These are phyloP conservation scores for Scelioninae gen. 1 DNA, from an alignment of 2,888 invertebrate genomes.

Conservation along the genomic window DNA sequence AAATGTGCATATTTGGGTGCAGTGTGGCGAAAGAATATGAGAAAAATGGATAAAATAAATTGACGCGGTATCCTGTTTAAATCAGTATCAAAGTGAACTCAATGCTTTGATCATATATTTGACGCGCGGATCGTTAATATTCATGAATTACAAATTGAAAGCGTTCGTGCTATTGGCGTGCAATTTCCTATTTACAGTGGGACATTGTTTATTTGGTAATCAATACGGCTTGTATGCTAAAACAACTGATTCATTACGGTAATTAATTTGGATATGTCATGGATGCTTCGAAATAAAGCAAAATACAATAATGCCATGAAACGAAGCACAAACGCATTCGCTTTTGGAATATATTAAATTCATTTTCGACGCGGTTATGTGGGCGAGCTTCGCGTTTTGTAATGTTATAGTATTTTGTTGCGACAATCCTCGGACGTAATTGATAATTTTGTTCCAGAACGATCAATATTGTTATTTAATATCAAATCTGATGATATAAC, in stretches of 20 bases:
- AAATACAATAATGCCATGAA: slow-evolving; percentile 41
- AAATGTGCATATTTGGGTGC: slow-evolving; percentile 18
- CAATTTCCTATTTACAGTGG: slow-evolving; percentile 50
- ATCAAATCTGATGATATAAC: not conserved
- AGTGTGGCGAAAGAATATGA: slow-evolving; percentile 19
- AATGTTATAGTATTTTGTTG: slow-evolving; percentile 13
- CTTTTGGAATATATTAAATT: slow-evolving; percentile 54
- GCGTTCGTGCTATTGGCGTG: slow-evolving; percentile 50
- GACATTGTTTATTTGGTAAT: slow-evolving; percentile 63
- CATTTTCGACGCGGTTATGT: slow-evolving; percentile 8
- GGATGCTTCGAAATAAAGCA: slow-evolving; percentile 47
- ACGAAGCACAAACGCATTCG: slow-evolving; percentile 19
- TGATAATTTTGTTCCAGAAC: not conserved
- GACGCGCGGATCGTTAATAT: slow-evolving; percentile 64
- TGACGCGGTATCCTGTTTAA: slow-evolving; percentile 15
- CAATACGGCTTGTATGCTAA: slow-evolving; percentile 56
- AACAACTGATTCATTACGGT: slow-evolving; percentile 57
- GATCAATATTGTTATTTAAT: slow-evolving; percentile 11
- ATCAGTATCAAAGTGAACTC: slow-evolving; percentile 55
- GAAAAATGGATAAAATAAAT: slow-evolving; percentile 16
- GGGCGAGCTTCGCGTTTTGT: slow-evolving; percentile 24
- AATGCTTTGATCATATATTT: slow-evolving; percentile 64
- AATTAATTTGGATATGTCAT: slow-evolving; percentile 57
- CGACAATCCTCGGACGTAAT: not conserved
- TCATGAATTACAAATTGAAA: slow-evolving; percentile 69